Evolutionary conservation across 92 coral and sea anemone genomes (phyloP).

Genomic region (Isaurus tuberculatus): DNA sequence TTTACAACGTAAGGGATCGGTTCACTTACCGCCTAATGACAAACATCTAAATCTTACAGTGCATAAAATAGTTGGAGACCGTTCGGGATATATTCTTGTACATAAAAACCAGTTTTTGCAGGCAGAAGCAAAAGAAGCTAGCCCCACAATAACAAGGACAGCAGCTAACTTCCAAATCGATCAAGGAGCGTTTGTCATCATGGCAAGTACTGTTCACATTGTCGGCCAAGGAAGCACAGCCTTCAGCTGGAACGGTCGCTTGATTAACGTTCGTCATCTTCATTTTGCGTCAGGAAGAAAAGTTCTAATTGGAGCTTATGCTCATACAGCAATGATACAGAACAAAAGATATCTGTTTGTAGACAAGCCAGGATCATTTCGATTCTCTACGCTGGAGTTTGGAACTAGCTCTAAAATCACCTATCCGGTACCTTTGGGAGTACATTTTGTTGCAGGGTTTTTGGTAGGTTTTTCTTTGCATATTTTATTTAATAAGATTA

Average conservation of each 20-base stretch:
- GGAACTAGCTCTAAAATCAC: slow-evolving; percentile 60
- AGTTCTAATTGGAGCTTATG: slow-evolving; percentile 61
- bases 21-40: slow-evolving; percentile 58
- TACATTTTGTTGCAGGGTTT: slow-evolving; percentile 66
- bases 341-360: slow-evolving; percentile 56
- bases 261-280: slow-evolving; percentile 66
- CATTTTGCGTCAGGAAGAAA: slow-evolving; percentile 69
- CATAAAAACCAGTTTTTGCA: slow-evolving; percentile 59
- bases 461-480: slow-evolving; percentile 47
- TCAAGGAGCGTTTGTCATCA: slow-evolving; percentile 58
- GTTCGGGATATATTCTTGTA: slow-evolving; percentile 62
- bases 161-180: slow-evolving; percentile 73
- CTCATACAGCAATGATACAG: slow-evolving; percentile 67
- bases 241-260: slow-evolving; percentile 69
- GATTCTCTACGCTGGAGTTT: slow-evolving; percentile 70
- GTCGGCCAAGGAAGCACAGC: slow-evolving; percentile 66
- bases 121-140: slow-evolving; percentile 64
- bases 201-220: slow-evolving; percentile 73
- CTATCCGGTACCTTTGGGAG: slow-evolving; percentile 75
- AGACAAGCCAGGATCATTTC: slow-evolving; percentile 72
- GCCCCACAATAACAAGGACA: slow-evolving; percentile 70
- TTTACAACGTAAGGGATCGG: slow-evolving; percentile 60
- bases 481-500: neutral
- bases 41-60: slow-evolving; percentile 58
- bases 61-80: slow-evolving; percentile 71